Percentiles rank a stretch among this genome's conserved stretches.
phyloP scores from a whole-genome alignment of 2,888 invertebrate species.

The Drosophila recens region DNA sequence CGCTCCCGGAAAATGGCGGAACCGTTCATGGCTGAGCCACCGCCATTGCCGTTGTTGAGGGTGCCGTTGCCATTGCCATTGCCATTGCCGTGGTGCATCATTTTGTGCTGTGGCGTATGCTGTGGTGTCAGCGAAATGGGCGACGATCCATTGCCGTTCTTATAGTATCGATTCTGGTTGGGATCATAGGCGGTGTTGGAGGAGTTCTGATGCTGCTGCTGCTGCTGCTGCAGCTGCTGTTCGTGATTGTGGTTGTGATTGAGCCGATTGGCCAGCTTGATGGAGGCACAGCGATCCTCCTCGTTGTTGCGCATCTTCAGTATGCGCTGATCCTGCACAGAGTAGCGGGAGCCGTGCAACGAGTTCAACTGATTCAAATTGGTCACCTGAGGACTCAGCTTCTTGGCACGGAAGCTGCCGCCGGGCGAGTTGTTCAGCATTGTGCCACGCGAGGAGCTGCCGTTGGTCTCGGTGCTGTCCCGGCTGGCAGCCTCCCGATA shows the following conservation, averaged over 20 bases:
- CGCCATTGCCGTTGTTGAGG: conserved; percentile 70
- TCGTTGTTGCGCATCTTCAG: conserved; percentile 85
- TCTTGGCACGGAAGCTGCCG: conserved; percentile 84
- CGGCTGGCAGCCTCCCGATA: conserved; percentile 83
- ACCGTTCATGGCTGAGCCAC: conserved; percentile 67
- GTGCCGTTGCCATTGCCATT: conserved; percentile 79
- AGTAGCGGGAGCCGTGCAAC: conserved; percentile 82
- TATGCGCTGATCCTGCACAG: conserved; percentile 84
- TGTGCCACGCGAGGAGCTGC: conserved; percentile 85
- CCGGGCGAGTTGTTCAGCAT: conserved; percentile 83
- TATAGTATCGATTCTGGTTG: conserved; percentile 84
- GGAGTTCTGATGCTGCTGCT: conserved; percentile 28
- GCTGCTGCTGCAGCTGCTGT: conserved; percentile 25
- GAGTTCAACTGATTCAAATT: conserved; percentile 82
- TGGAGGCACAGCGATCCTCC: conserved; percentile 83
- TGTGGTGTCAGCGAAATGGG: conserved; percentile 77
- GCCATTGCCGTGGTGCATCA: conserved; percentile 67
- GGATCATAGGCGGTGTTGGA: conserved; percentile 78
- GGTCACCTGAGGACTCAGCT: conserved; percentile 79
- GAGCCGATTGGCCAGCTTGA: conserved; percentile 81
- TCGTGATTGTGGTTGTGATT: conserved; percentile 77
- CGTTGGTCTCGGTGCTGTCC: conserved; percentile 84
- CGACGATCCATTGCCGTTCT: conserved; percentile 75
- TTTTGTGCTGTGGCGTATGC: conserved; percentile 82
- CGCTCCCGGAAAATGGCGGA: conserved; percentile 84